A percentile compares a stretch with the other conserved stretches of the same genome.
phyloP scores from a whole-genome alignment of 2,888 invertebrate genomes.

The Endomychus coccineus region DNA sequence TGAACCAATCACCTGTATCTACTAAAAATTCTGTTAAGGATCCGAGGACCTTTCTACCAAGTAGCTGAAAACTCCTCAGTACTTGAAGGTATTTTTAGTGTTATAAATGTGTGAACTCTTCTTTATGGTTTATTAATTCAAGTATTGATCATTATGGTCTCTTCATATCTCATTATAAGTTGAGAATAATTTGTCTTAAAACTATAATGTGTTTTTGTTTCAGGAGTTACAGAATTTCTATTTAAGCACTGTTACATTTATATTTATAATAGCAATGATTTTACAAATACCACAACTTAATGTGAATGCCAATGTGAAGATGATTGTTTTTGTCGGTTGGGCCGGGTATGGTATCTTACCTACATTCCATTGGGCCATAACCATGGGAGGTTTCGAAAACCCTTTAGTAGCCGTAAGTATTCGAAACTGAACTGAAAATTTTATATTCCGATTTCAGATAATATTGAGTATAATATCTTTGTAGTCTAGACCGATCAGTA shows the following conservation, averaged over 20 bases:
- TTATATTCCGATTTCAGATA: too few species aligned
- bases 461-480: too few species aligned
- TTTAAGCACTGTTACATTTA: slow-evolving; percentile 69
- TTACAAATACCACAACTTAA: slow-evolving; percentile 69
- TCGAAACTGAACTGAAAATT: too few species aligned
- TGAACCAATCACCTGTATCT: too few species aligned
- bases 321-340: slow-evolving; percentile 77
- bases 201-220: slow-evolving; percentile 28
- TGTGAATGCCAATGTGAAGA: slow-evolving; percentile 63
- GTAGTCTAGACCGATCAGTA: too few species aligned
- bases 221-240: slow-evolving; percentile 76
- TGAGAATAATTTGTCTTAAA: slow-evolving; percentile 7
- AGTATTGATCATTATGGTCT: too few species aligned
- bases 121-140: too few species aligned
- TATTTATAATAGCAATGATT: slow-evolving; percentile 73
- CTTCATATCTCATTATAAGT: slow-evolving; percentile 3
- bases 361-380: slow-evolving; percentile 81
- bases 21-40: too few species aligned
- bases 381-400: slow-evolving; percentile 82
- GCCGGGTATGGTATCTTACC: slow-evolving; percentile 87
- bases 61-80: too few species aligned
- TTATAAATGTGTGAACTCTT: too few species aligned
- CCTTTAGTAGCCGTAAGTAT: slow-evolving; percentile 70
- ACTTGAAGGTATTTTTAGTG: too few species aligned
- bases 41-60: too few species aligned